phyloP scores from a whole-genome alignment of 92 coral and sea anemone species.

The Muricea muricata region DNA sequence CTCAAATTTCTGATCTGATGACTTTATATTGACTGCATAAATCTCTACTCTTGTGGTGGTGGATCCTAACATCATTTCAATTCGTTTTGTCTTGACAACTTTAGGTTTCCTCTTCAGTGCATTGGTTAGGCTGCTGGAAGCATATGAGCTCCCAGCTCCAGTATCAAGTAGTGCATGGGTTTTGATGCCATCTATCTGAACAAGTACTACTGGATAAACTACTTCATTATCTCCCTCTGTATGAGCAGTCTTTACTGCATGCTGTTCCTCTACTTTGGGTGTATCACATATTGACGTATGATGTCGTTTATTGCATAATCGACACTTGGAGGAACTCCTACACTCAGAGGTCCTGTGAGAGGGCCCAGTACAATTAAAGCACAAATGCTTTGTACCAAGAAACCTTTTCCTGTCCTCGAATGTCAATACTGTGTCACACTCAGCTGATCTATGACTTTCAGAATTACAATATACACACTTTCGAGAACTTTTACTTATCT shows the following conservation, averaged over 20 bases:
- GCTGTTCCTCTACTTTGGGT: neutral
- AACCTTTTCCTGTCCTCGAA: constrained; percentile 45
- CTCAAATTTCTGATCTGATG: constrained; percentile 29
- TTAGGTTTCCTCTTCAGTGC: constrained; percentile 44
- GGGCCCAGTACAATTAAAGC: constrained; percentile 53
- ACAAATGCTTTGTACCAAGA: constrained; percentile 46
- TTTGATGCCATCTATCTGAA: constrained; percentile 57
- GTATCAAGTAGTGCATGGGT: constrained; percentile 59
- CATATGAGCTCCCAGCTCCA: constrained; percentile 68
- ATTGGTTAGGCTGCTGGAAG: constrained; percentile 49
- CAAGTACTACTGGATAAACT: constrained; percentile 46
- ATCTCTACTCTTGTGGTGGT: constrained; percentile 46
- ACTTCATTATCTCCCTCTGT: constrained; percentile 30
- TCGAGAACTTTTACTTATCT: constrained; percentile 14
- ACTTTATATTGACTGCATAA: constrained; percentile 34
- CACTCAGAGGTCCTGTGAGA: constrained; percentile 34
- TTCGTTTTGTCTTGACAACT: constrained; percentile 21
- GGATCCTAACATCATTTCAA: constrained; percentile 7
- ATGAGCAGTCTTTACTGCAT: neutral
- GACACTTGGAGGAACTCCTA: constrained; percentile 15
- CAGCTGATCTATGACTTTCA: constrained; percentile 47
- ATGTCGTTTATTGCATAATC: neutral
- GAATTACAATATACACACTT: constrained; percentile 42
- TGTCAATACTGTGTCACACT: constrained; percentile 42
- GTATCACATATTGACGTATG: neutral